A percentile compares a stretch with the other conserved stretches of the same genome.
Conservation (phyloP, 35 echinoderm and acorn worm species). For the Lytechinus variegatus region DNA sequence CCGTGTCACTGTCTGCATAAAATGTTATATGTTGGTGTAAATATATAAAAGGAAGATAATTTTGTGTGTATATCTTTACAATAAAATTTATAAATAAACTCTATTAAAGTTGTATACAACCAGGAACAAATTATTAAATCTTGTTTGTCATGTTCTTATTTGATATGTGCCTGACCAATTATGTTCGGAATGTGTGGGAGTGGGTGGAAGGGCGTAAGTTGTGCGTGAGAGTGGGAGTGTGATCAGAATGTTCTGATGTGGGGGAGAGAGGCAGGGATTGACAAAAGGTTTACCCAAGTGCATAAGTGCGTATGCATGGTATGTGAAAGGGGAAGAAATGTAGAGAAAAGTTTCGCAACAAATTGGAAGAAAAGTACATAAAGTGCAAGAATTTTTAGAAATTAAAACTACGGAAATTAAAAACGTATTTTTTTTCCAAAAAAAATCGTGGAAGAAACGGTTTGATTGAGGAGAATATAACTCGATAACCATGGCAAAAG, state of each 20-base stretch:
- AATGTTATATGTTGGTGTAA: not conserved
- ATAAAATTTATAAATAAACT: constrained; percentile 22
- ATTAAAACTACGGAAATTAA: too few species aligned
- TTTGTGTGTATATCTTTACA: constrained; percentile 14
- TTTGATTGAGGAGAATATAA: not conserved
- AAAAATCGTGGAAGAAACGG: too few species aligned
- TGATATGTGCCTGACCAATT: not conserved
- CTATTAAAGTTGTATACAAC: constrained; percentile 20
- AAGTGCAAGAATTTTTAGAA: too few species aligned
- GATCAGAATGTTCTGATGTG: not conserved
- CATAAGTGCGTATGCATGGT: too few species aligned
- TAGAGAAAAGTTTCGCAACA: too few species aligned
- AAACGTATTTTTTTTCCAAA: too few species aligned
- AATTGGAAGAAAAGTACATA: too few species aligned
- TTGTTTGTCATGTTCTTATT: not conserved
- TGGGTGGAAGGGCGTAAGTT: too few species aligned
- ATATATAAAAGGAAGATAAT: constrained; percentile 14
- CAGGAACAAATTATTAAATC: not conserved
- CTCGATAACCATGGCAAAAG: not conserved
- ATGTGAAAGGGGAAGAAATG: too few species aligned
- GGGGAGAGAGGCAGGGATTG: not conserved
- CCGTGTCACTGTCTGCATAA: not conserved
- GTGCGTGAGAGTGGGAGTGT: not conserved
- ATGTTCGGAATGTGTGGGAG: not conserved
- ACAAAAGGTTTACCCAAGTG: too few species aligned